Percentiles rank a stretch among this genome's conserved stretches.
These are phyloP conservation scores for Furnarius figulus DNA, from an alignment of 2,113 vertebrate species.

Conservation along the genomic window DNA sequence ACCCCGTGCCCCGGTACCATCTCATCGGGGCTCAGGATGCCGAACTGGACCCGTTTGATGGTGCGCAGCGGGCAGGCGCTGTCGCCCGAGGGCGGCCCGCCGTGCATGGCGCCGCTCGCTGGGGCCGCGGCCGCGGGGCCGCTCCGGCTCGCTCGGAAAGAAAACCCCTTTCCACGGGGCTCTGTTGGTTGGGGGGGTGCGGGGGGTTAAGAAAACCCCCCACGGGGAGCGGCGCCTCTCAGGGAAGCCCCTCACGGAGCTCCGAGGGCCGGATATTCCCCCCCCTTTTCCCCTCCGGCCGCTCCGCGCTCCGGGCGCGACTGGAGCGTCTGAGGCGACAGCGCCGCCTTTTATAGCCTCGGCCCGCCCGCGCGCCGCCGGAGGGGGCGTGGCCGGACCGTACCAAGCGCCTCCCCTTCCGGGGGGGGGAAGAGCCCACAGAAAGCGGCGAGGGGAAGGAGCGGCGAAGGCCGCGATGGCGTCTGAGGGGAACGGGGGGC, in stretches of 20 bases:
- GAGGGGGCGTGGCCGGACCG: background rate
- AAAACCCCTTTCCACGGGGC: no score
- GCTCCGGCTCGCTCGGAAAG: background rate
- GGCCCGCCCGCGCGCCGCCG: background rate
- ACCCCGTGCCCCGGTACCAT: background rate
- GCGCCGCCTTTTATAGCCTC: background rate
- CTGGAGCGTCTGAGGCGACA: accelerated
- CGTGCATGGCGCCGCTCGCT: background rate
- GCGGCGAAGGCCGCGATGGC: accelerated
- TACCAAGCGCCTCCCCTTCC: background rate
- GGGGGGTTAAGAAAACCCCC: no score
- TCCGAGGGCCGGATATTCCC: accelerated
- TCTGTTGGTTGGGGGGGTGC: no score
- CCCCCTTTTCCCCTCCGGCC: accelerated
- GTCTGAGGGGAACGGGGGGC: background rate
- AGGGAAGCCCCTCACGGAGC: accelerated
- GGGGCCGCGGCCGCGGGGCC: background rate
- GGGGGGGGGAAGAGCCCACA: accelerated
- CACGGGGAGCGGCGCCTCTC: no score
- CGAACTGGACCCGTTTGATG: slow-evolving; percentile 32
- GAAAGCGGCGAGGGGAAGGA: accelerated
- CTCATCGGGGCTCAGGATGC: slow-evolving; percentile 32
- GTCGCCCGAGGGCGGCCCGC: background rate
- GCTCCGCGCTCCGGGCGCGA: background rate
- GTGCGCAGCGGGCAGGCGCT: slow-evolving; percentile 17